Conservation (phyloP, 2,797 vertebrate species). For the Peromyscus eremicus region DNA sequence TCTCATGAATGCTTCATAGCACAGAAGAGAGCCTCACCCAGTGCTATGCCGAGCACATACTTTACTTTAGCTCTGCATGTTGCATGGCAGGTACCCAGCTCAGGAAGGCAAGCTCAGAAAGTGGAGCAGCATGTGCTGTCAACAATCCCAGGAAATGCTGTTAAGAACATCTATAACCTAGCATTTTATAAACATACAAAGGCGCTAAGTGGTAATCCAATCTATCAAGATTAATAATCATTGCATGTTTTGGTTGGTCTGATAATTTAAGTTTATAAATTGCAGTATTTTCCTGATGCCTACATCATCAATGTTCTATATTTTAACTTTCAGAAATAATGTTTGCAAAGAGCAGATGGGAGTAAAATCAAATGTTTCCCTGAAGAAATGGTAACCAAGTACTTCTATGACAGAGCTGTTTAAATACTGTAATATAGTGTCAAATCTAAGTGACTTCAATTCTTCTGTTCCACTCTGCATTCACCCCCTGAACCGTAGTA, state of each 20-base stretch:
- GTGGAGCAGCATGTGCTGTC: neutral
- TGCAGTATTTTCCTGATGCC: conserved; percentile 70
- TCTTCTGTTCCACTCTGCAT: neutral
- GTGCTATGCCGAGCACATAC: neutral
- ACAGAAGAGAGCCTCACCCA: neutral
- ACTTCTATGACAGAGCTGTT: conserved; percentile 80
- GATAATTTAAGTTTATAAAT: conserved; percentile 71
- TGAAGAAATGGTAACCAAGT: conserved; percentile 83
- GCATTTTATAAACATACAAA: neutral
- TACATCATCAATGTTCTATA: conserved; percentile 72
- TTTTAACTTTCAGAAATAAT: conserved; percentile 77
- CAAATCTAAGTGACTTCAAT: neutral
- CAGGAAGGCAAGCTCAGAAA: neutral
- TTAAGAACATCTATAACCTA: conserved; percentile 29
- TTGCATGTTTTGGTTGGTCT: too few species aligned
- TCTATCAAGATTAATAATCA: neutral
- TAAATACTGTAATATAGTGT: conserved; percentile 76
- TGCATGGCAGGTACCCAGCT: neutral
- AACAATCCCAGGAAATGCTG: neutral
- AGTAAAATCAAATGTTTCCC: conserved; percentile 85
- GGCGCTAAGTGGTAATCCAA: conserved; percentile 39
- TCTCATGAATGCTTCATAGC: neutral
- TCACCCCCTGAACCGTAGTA: conserved; percentile 43
- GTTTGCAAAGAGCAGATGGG: conserved; percentile 83
- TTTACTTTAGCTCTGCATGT: neutral